Conservation (phyloP, 2,113 vertebrate genomes). For the Ophthalmolycus amberensis region DNA sequence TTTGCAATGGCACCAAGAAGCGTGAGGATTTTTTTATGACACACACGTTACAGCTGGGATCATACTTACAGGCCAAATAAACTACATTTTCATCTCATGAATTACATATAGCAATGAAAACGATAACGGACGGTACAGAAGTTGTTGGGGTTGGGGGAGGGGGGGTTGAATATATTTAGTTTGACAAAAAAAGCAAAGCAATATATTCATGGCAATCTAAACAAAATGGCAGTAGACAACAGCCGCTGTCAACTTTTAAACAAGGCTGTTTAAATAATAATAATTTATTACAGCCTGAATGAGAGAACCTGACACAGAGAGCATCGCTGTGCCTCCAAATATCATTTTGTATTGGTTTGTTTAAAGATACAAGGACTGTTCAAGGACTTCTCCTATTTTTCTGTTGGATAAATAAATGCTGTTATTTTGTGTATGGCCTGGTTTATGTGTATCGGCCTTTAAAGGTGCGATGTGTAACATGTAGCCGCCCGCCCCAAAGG, state of each 20-base stretch:
- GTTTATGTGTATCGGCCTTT: background rate
- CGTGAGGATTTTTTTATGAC: background rate
- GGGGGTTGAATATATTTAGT: background rate
- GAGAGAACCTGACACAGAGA: background rate
- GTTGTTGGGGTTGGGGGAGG: background rate
- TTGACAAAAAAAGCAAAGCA: background rate
- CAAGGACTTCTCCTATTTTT: slow-evolving; percentile 1
- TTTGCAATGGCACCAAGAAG: slow-evolving; percentile 32
- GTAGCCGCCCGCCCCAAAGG: background rate
- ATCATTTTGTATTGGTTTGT: background rate
- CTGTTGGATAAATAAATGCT: background rate
- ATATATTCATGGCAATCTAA: background rate
- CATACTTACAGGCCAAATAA: background rate
- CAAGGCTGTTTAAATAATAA: background rate
- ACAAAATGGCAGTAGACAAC: background rate
- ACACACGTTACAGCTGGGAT: background rate
- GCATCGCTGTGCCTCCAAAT: background rate
- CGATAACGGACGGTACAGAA: background rate
- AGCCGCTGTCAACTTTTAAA: background rate
- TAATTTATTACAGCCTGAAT: background rate
- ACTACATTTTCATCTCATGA: background rate
- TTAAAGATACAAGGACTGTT: slow-evolving; percentile 1
- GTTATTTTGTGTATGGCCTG: background rate
- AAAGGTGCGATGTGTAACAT: background rate
- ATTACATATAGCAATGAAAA: background rate